phyloP scores from a whole-genome alignment of 2,888 invertebrate species.

The Oithona nana region DNA sequence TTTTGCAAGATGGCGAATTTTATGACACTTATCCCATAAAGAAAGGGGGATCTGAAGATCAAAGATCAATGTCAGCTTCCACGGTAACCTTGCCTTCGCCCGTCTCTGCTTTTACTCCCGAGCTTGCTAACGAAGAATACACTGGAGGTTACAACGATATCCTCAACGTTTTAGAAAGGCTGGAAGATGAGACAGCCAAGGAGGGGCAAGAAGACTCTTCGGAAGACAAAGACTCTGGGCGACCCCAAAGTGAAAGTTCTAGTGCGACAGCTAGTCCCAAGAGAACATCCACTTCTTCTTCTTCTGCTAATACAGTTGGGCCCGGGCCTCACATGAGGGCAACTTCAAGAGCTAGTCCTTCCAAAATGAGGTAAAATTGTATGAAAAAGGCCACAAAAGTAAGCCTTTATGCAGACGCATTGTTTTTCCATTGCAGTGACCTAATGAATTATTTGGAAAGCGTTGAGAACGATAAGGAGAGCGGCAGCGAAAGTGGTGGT shows the following conservation, averaged over 20 bases:
- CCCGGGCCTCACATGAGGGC: neutral
- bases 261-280: no score
- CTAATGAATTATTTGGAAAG: neutral
- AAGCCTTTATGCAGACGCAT: neutral
- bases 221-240: neutral
- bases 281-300: neutral
- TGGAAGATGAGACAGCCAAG: neutral
- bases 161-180: neutral
- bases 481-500: no score
- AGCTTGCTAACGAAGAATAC: neutral
- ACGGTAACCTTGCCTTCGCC: neutral
- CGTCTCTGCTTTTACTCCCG: neutral
- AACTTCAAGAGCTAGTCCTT: neutral
- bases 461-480: neutral
- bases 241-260: neutral
- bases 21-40: neutral
- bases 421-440: neutral
- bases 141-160: neutral
- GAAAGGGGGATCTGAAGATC: neutral
- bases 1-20: neutral
- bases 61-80: neutral
- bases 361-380: neutral
- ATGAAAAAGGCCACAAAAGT: neutral
- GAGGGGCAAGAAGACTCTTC: no score
- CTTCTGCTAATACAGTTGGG: neutral